Base-by-base conservation (phyloP, 2,888 invertebrate genomes). In the Melieria picta region DNA sequence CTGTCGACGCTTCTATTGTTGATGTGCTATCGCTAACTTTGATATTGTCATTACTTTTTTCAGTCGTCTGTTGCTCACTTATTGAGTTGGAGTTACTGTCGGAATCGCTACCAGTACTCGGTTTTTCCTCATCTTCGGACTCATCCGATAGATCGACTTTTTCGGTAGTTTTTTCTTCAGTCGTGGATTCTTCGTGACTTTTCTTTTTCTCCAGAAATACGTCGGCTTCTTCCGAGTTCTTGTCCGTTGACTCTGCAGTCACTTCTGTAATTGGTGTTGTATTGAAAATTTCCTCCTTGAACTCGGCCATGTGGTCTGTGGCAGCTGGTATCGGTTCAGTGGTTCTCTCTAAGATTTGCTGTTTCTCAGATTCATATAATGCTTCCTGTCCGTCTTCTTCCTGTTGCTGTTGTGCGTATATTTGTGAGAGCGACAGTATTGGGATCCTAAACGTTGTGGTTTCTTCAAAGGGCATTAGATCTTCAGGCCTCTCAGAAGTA, bases 361-460 rank as follows among this genome's bases (percentile, higher is more conserved):
- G 9, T 47, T 48, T 61, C 42, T 75, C 58, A 1, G 58, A 68
- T 45, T 81, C 77, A 75, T 79, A 79, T 43, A 76, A 64, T 46
- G 76, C 72, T 58, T 79, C 79, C 70, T 76, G 77, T 30, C 79
- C 78, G 11, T 78, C 78, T 61, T 78, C 76, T 55, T 79, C 73
- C 67, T 83, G 77, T 48, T 84, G 84, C 43, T 82, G 79, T 68
- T 82, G 80, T 13, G 77, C 80, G 74, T 80, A 79, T 62, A 80
- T 80, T 73, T 80, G 74, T 5, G 82, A 77, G n/a, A 81, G 72
- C 47, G 81, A 81, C 30, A 79, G 62, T 56, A 79, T 61, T 4
- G 80, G 78, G 45, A 77, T 65, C n/a, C 71, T 77, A 16, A 67
- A 76, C n/a, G 80, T 81, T 52, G 75, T 78, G 11, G 74, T 78